Evolutionary conservation across 2,888 invertebrate species (phyloP).

Genomic region (Limnephilus marmoratus): DNA sequence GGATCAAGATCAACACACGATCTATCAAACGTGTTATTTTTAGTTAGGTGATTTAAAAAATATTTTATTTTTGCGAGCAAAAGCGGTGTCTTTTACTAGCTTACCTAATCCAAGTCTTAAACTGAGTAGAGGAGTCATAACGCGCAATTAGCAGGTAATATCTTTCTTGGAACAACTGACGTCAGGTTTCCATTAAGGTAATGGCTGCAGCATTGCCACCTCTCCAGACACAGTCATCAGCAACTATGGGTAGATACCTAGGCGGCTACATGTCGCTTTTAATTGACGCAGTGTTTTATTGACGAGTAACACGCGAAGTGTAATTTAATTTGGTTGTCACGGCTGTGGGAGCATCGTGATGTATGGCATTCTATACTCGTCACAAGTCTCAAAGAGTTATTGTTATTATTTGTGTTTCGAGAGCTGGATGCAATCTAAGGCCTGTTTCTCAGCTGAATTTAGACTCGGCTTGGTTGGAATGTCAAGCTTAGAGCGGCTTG

Average conservation of each 20-base stretch:
- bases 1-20: too few species aligned
- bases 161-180: background rate
- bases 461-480: too few species aligned
- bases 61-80: too few species aligned
- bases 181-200: background rate
- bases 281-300: background rate
- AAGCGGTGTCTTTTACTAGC: background rate
- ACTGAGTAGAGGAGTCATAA: background rate
- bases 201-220: background rate
- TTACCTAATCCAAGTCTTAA: background rate
- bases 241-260: background rate
- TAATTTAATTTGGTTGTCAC: background rate
- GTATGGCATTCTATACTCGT: background rate
- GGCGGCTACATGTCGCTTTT: background rate
- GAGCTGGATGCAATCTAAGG: too few species aligned
- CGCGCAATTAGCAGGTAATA: background rate
- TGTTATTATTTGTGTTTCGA: background rate
- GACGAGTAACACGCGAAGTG: background rate
- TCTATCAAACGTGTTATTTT: too few species aligned
- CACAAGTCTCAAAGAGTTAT: background rate
- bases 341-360: background rate
- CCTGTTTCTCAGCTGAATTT: too few species aligned
- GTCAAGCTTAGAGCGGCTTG: too few species aligned
- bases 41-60: too few species aligned
- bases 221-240: background rate